Evolutionary conservation across 2,113 vertebrate genomes (phyloP), one percentile per base, ranked within the genome.

Genomic region (Alethe diademata): DNA sequence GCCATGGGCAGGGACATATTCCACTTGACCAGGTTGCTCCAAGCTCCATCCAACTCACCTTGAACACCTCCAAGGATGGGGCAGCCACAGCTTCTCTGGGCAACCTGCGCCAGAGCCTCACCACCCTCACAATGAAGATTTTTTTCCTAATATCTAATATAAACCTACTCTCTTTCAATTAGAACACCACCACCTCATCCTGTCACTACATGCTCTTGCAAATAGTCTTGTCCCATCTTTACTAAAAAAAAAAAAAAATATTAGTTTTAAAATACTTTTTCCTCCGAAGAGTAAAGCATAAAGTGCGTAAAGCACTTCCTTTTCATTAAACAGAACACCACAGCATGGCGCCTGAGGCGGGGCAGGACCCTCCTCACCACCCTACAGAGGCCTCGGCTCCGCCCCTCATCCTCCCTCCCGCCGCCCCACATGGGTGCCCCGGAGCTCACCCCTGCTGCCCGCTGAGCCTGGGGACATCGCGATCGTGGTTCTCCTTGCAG

Each of bases 271-370:
- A 67, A 26, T 31, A 3, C 0, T 28, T 78, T 73, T 75, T 66
- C 19, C 36, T 64, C 33, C 28, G 20, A 76, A 57, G 3, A 14
- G 6, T 22, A 61, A 65, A 92, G 40, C 29, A 17, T 19, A 43
- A 14, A 75, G 2, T 26, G 14, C 14, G 6, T 19, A 61, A 69
- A 92, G 40, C 29, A 38, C 23, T 12, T 50, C 4, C 64, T 74
- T 40, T 53, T 53, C 22, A 36, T 48, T 40, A 73, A 62, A 43
- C 1, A 1, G 4, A 53, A n/a, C 56, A 29, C 20, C 18, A 22
- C 26, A 38, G 56, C n/a, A 36, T 0, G 3, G 48, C 2, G 5
- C 3, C 14, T 0, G 1, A 66, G 23, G 29, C 25, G 35, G 19
- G 28, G 19, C 29, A 23, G 15, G 10, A 54, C 5, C 2, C 18